phyloP scores from a whole-genome alignment of 2,797 vertebrate genomes.

The Steatocranus sp. region DNA sequence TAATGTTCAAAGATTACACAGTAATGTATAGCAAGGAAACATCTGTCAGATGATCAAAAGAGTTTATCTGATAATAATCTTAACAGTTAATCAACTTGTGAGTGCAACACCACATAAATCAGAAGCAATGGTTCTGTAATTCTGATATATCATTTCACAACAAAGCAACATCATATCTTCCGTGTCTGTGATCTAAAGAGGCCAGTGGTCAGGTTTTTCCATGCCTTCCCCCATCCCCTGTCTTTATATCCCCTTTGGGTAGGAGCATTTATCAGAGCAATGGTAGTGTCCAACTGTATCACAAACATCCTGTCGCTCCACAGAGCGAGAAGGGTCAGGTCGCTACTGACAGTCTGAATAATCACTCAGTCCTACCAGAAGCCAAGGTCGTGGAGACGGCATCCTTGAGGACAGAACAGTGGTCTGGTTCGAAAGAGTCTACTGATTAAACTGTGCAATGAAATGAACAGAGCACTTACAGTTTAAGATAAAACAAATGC shows the following conservation, averaged over 20 bases:
- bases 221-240: background rate
- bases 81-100: background rate
- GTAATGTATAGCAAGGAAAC: background rate
- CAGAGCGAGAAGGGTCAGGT: constrained; percentile 40
- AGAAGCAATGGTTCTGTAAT: background rate
- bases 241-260: constrained; percentile 29
- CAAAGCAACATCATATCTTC: background rate
- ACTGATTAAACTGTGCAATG: background rate
- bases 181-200: background rate
- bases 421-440: background rate
- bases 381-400: constrained; percentile 49
- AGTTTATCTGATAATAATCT: background rate
- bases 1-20: background rate
- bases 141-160: background rate
- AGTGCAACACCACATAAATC: background rate
- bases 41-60: background rate
- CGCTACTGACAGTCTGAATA: constrained; percentile 46
- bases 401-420: constrained; percentile 7
- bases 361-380: constrained; percentile 47
- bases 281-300: constrained; percentile 35
- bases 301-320: constrained; percentile 41
- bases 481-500: background rate
- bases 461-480: background rate
- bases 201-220: constrained; percentile 6
- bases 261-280: constrained; percentile 44